Percentiles rank a stretch among this genome's conserved stretches.
These are phyloP conservation scores for Strigops habroptila DNA, from an alignment of 2,113 vertebrate species.

Conservation along the genomic window DNA sequence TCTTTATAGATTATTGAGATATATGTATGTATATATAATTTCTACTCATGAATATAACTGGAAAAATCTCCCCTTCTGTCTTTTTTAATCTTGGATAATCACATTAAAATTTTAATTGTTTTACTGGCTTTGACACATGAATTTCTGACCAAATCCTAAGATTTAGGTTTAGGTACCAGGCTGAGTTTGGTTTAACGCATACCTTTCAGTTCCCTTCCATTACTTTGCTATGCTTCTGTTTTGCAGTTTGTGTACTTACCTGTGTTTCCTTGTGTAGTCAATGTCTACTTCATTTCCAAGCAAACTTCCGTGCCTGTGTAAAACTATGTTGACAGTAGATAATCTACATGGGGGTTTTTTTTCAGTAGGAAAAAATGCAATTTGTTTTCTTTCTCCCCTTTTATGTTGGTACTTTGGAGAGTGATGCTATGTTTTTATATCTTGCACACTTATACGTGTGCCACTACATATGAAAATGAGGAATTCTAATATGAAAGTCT, in stretches of 20 bases:
- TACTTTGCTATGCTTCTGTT: neutral
- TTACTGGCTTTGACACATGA: neutral
- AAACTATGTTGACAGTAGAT: neutral
- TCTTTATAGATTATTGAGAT: neutral
- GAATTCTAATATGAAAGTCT: neutral
- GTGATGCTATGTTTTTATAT: neutral
- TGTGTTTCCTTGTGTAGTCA: neutral
- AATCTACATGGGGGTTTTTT: neutral
- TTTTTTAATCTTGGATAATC: neutral
- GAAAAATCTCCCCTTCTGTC: neutral
- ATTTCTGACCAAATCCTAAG: neutral
- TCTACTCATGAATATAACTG: neutral
- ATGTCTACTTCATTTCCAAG: neutral
- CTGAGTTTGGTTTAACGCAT: neutral
- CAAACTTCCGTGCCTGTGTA: neutral
- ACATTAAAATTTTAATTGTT: neutral
- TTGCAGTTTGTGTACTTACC: neutral
- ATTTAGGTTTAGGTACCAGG: neutral
- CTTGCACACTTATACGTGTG: neutral
- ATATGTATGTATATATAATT: neutral
- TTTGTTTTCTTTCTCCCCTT: neutral
- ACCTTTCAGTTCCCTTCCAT: neutral
- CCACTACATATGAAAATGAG: neutral
- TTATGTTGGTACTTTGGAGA: neutral
- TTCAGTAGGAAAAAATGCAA: neutral